Conservation (phyloP, 2,888 invertebrate species). For the Physocephala rufipes region DNA sequence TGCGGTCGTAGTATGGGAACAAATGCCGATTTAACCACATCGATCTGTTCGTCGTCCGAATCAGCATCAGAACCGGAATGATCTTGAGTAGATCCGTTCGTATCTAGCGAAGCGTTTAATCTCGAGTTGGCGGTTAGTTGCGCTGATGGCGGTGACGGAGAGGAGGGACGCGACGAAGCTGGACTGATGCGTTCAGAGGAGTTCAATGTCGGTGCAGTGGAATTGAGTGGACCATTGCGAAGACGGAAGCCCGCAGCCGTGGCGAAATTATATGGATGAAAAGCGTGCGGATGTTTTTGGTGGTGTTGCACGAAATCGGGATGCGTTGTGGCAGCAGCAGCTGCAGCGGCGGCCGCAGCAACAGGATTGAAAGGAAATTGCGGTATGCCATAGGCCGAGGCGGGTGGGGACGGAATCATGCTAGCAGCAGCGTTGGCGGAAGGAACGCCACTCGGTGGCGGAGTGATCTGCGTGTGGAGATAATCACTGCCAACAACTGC, state of each 20-base stretch:
- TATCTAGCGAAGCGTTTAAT: constrained; percentile 70
- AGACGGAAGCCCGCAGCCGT: constrained; percentile 57
- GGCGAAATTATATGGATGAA: constrained; percentile 71
- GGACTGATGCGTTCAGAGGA: constrained; percentile 60
- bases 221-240: constrained; percentile 51
- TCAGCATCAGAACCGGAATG: constrained; percentile 68
- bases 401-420: constrained; percentile 70
- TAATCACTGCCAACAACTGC: constrained; percentile 45
- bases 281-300: constrained; percentile 66
- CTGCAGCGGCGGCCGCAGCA: constrained; percentile 58
- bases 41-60: constrained; percentile 78
- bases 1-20: constrained; percentile 71
- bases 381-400: constrained; percentile 66
- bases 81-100: constrained; percentile 70
- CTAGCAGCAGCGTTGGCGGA: constrained; percentile 45
- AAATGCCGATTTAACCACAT: constrained; percentile 80
- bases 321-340: constrained; percentile 49
- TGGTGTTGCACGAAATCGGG: constrained; percentile 67
- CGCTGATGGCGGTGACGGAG: constrained; percentile 56
- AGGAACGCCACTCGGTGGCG: constrained; percentile 44
- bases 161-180: constrained; percentile 63
- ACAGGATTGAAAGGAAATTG: constrained; percentile 68
- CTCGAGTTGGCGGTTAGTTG: constrained; percentile 51
- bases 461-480: constrained; percentile 48
- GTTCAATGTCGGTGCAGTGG: constrained; percentile 47